A percentile compares a stretch with the other conserved stretches of the same genome.
These are phyloP conservation scores for Pomatostomus ruficeps DNA, from an alignment of 2,113 vertebrate genomes.

Conservation along the genomic window DNA sequence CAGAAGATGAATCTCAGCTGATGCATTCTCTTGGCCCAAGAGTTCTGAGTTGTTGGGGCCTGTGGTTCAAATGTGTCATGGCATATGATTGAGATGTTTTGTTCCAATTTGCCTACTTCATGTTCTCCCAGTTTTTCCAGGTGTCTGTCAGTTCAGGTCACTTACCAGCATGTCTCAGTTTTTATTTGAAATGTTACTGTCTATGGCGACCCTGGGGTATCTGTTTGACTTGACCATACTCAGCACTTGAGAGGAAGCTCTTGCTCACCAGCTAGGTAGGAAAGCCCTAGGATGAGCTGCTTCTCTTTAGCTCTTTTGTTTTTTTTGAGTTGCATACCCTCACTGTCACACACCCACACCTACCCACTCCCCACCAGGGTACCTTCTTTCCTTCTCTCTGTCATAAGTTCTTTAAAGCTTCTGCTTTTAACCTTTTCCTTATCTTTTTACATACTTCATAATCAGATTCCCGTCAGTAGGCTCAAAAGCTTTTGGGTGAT, in stretches of 20 bases:
- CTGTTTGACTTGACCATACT: not conserved
- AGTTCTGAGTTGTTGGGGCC: not conserved
- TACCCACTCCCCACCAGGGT: no score
- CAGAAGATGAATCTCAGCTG: not conserved
- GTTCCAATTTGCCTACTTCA: not conserved
- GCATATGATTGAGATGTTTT: not conserved
- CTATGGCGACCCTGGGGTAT: not conserved
- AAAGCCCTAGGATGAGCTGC: not conserved
- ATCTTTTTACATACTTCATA: not conserved
- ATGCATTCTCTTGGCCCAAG: not conserved
- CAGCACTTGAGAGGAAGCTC: not conserved
- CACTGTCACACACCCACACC: not conserved
- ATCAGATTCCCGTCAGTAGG: not conserved
- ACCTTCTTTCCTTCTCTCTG: not conserved
- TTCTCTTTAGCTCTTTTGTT: not conserved
- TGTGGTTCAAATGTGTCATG: not conserved
- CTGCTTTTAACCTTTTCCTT: not conserved
- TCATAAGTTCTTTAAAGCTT: not conserved
- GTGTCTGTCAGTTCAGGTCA: not conserved
- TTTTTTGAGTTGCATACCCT: not conserved
- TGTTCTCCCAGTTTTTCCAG: not conserved
- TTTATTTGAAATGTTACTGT: not conserved
- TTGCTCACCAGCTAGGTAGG: not conserved
- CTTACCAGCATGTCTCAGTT: not conserved
- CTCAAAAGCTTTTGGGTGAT: not conserved